Percentiles rank a stretch among this genome's conserved stretches.
Evolutionary conservation across 2,888 invertebrate genomes (phyloP).

Genomic region (Trissolcus brochymenae): DNA sequence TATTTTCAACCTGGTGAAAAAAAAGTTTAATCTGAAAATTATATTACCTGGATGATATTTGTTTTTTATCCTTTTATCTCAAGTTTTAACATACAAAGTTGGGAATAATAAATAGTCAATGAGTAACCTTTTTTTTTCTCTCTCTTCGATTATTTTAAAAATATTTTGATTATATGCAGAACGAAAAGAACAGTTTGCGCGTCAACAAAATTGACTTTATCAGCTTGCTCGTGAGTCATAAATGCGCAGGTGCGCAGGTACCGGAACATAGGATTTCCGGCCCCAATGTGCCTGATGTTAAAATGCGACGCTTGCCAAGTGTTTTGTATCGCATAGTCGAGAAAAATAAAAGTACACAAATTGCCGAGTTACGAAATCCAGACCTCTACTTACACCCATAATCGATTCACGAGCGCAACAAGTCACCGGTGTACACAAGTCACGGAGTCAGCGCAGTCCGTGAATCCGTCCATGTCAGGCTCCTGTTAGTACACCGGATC

Average conservation of each 20-base stretch:
- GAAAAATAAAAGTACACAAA: background rate
- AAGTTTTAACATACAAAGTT: too few species aligned
- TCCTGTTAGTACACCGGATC: constrained; percentile 7
- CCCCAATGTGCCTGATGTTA: constrained; percentile 37
- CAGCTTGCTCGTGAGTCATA: too few species aligned
- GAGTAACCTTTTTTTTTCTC: too few species aligned
- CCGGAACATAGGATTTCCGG: constrained; percentile 52
- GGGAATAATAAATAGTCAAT: too few species aligned
- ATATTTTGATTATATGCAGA: too few species aligned
- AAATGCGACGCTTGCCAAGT: constrained; percentile 19
- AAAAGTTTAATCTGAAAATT: too few species aligned
- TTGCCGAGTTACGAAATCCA: background rate
- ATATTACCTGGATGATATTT: too few species aligned
- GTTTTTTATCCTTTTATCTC: too few species aligned
- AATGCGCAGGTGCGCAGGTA: constrained; percentile 44
- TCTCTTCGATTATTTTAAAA: too few species aligned
- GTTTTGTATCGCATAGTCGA: background rate
- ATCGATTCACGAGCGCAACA: constrained; percentile 12
- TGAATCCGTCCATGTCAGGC: constrained; percentile 2
- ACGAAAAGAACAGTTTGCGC: too few species aligned
- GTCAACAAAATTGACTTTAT: too few species aligned
- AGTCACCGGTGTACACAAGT: constrained; percentile 19
- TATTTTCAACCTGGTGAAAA: background rate
- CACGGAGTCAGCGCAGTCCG: constrained; percentile 4
- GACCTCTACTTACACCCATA: constrained; percentile 44